A percentile compares a stretch with the other conserved stretches of the same genome.
These are phyloP conservation scores for Drosophila elegans DNA, from an alignment of 1,140 invertebrate species.

Conservation along the genomic window DNA sequence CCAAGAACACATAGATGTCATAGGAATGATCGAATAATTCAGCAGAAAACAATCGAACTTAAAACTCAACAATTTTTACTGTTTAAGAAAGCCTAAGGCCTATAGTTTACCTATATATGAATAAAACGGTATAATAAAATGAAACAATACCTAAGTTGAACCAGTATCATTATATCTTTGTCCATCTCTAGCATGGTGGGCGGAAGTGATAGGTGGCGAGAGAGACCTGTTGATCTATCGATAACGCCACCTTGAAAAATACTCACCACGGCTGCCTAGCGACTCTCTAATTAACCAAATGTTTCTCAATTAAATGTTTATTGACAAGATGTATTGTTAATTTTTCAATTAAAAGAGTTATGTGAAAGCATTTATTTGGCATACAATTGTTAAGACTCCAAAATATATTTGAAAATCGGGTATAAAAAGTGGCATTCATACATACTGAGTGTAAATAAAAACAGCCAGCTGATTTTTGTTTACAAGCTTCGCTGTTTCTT, in stretches of 20 bases:
- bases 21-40: too few species aligned
- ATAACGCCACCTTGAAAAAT: neutral
- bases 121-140: too few species aligned
- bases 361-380: too few species aligned
- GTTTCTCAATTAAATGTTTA: constrained; percentile 1
- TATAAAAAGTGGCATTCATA: neutral
- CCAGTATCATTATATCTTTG: neutral
- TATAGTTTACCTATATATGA: too few species aligned
- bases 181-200: neutral
- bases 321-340: neutral
- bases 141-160: neutral
- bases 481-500: constrained; percentile 36
- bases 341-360: neutral
- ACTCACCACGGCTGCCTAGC: neutral
- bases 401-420: neutral
- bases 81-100: too few species aligned
- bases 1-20: too few species aligned
- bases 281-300: neutral
- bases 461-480: constrained; percentile 70
- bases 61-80: too few species aligned
- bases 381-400: neutral
- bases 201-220: neutral
- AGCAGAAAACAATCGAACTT: too few species aligned
- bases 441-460: constrained; percentile 12
- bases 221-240: constrained; percentile 7